These are phyloP conservation scores for Microchrysa polita DNA, from an alignment of 2,888 invertebrate species.

Conservation along the genomic window DNA sequence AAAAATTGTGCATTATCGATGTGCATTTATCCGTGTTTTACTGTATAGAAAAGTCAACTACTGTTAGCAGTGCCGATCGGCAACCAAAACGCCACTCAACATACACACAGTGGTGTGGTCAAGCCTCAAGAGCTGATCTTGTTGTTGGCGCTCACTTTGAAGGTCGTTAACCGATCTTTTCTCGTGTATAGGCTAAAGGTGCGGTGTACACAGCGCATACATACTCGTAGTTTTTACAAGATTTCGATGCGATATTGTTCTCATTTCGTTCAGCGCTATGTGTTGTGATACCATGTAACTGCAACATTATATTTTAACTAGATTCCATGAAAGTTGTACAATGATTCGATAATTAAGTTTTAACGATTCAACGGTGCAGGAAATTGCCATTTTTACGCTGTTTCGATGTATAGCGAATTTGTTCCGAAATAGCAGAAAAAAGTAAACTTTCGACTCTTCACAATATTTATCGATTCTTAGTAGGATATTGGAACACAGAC, in stretches of 20 bases:
- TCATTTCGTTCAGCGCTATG: neutral
- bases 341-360: slow-evolving; percentile 5
- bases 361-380: neutral
- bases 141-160: slow-evolving; percentile 17
- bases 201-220: too few relatives aligned
- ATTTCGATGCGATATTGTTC: slow-evolving; percentile 1
- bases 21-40: too few relatives aligned
- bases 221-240: too few relatives aligned
- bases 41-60: slow-evolving; percentile 11
- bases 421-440: too few relatives aligned
- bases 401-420: too few relatives aligned
- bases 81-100: too few relatives aligned
- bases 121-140: neutral
- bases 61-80: too few relatives aligned
- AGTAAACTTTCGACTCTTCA: too few relatives aligned
- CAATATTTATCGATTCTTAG: too few relatives aligned
- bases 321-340: slow-evolving; percentile 23
- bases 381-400: too few relatives aligned
- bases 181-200: slow-evolving; percentile 12
- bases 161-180: slow-evolving; percentile 27
- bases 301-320: slow-evolving; percentile 12
- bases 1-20: too few relatives aligned
- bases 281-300: slow-evolving; percentile 2
- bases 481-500: too few relatives aligned
- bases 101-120: neutral